These are phyloP conservation scores for Heloderma charlesbogerti DNA, from an alignment of 2,113 vertebrate species.

Conservation along the genomic window DNA sequence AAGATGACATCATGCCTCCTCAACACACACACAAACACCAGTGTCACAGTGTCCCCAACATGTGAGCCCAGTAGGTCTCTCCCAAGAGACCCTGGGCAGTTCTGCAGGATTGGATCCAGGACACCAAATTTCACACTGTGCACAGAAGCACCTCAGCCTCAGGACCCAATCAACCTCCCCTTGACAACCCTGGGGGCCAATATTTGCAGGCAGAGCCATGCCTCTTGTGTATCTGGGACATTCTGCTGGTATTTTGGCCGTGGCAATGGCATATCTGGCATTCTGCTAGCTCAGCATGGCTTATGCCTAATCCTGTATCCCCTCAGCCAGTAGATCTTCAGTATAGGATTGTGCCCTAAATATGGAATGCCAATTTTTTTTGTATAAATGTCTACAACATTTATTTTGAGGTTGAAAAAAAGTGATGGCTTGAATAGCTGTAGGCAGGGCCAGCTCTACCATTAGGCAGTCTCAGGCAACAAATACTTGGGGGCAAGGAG, in stretches of 20 bases:
- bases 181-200: neutral
- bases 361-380: neutral
- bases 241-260: neutral
- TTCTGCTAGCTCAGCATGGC: neutral
- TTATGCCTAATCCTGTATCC: neutral
- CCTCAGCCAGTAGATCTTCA: no score
- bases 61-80: neutral
- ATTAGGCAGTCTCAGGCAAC: no score
- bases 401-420: neutral
- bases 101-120: neutral
- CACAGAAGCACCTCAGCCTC: neutral
- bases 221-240: neutral
- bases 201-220: neutral
- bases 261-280: neutral
- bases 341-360: neutral
- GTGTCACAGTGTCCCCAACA: neutral
- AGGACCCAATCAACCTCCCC: neutral
- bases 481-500: no score
- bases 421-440: neutral
- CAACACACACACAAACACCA: no score
- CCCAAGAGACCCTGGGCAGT: neutral
- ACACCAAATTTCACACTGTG: neutral
- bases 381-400: neutral
- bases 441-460: no score
- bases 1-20: no score